Conservation (phyloP, 92 coral and sea anemone genomes). For the Palythoa caribaeorum region DNA sequence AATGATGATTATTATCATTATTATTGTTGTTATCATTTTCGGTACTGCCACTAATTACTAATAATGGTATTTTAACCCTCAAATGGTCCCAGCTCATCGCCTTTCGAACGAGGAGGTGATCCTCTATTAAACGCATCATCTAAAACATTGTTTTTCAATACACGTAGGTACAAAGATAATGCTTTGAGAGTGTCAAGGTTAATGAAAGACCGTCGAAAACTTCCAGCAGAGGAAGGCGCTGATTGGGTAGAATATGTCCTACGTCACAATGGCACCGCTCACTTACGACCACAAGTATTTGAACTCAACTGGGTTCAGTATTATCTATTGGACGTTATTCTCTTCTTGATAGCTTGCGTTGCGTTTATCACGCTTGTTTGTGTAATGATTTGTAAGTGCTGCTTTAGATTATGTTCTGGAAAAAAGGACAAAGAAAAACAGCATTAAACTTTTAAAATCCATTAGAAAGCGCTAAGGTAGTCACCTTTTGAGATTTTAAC, state of each 20-base stretch:
- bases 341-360: background rate
- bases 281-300: slow-evolving; percentile 23
- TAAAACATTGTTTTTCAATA: background rate
- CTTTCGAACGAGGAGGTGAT: too few species aligned
- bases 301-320: slow-evolving; percentile 15
- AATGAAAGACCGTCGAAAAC: background rate
- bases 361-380: background rate
- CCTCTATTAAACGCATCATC: too few species aligned
- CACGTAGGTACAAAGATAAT: background rate
- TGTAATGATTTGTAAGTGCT: background rate
- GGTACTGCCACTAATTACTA: too few species aligned
- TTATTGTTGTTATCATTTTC: too few species aligned
- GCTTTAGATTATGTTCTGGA: background rate
- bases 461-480: too few species aligned
- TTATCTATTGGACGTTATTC: background rate
- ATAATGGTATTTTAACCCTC: too few species aligned
- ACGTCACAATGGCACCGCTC: slow-evolving; percentile 32
- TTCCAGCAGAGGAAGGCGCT: slow-evolving; percentile 20
- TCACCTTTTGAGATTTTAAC: too few species aligned
- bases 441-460: background rate
- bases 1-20: too few species aligned
- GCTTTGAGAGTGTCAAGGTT: background rate
- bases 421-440: background rate
- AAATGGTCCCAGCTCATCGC: too few species aligned
- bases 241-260: slow-evolving; percentile 39